These are phyloP conservation scores for Pseudonaja textilis DNA, from an alignment of 2,113 vertebrate genomes.

Conservation along the genomic window DNA sequence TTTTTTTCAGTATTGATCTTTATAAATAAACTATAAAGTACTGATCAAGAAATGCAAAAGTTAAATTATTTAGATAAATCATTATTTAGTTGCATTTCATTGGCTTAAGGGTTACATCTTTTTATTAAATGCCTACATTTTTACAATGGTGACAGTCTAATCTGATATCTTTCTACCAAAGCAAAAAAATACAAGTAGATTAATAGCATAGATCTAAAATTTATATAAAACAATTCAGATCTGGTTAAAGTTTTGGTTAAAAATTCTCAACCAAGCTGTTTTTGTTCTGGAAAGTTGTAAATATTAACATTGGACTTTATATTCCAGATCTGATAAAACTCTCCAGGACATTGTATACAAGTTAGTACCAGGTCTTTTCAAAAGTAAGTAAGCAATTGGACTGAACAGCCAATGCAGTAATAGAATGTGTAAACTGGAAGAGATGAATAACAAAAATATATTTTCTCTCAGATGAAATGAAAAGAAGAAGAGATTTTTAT, in stretches of 20 bases:
- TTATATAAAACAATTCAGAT: slow-evolving; percentile 8
- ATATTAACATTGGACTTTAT: slow-evolving; percentile 35
- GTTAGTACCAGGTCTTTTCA: slow-evolving; percentile 97
- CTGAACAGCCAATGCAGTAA: slow-evolving; percentile 19
- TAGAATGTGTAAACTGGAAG: slow-evolving; percentile 11
- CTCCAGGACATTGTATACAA: slow-evolving; percentile 99
- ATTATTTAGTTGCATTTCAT: neutral
- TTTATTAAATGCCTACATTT: neutral
- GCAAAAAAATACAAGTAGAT: neutral
- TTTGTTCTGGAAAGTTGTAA: slow-evolving; percentile 30
- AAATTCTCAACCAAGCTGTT: slow-evolving; percentile 18
- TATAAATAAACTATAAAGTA: neutral
- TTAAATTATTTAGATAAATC: neutral
- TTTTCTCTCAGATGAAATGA: slow-evolving; percentile 91
- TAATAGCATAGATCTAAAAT: neutral
- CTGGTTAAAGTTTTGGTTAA: slow-evolving; percentile 24
- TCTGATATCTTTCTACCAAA: neutral
- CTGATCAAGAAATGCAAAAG: neutral
- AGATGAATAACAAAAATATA: slow-evolving; percentile 51
- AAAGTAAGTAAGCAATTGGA: slow-evolving; percentile 88
- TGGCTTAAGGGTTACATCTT: neutral
- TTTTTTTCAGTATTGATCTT: neutral
- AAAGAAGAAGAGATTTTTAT: slow-evolving; percentile 98
- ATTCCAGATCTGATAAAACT: slow-evolving; percentile 95
- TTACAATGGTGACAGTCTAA: neutral